Evolutionary conservation across 2,797 vertebrate species (phyloP).

Genomic region (Leptoclinus maculatus): DNA sequence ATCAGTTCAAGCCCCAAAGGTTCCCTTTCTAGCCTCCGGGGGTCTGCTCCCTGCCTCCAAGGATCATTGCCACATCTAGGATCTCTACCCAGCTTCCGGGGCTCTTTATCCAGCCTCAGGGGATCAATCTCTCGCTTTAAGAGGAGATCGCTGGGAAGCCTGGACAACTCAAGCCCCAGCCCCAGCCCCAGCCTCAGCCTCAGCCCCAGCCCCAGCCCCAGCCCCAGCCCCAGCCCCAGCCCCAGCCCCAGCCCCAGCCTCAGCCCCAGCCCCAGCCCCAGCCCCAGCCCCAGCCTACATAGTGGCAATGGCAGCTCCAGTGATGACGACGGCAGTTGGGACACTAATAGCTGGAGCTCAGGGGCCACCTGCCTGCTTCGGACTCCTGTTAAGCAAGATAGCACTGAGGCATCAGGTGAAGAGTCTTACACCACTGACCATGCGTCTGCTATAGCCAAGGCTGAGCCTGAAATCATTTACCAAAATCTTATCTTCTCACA

Average conservation of each 20-base stretch:
- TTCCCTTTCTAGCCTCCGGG: conserved; percentile 59
- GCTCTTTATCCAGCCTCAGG: conserved; percentile 67
- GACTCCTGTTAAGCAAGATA: conserved; percentile 79
- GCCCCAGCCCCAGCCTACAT: conserved; percentile 46
- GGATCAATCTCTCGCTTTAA: conserved; percentile 64
- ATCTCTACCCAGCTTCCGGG: conserved; percentile 59
- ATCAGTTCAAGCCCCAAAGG: conserved; percentile 46
- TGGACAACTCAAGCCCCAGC: conserved; percentile 54
- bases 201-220: too few relatives aligned
- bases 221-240: too few relatives aligned
- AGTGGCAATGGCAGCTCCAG: conserved; percentile 76
- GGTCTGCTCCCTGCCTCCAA: conserved; percentile 58
- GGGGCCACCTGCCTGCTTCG: conserved; percentile 83
- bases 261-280: conserved; percentile 44
- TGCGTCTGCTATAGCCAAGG: background rate
- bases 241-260: too few relatives aligned
- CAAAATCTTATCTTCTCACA: conserved; percentile 72
- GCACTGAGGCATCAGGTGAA: conserved; percentile 59
- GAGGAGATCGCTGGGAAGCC: conserved; percentile 63
- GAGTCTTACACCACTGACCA: conserved; percentile 45
- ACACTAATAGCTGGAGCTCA: conserved; percentile 86
- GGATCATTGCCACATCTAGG: conserved; percentile 62
- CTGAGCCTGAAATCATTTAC: conserved; percentile 75
- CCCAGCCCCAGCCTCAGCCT: too few relatives aligned
- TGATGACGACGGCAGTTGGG: conserved; percentile 84